Evolutionary conservation across 2,113 vertebrate genomes (phyloP).

Genomic region (Chamaea fasciata): DNA sequence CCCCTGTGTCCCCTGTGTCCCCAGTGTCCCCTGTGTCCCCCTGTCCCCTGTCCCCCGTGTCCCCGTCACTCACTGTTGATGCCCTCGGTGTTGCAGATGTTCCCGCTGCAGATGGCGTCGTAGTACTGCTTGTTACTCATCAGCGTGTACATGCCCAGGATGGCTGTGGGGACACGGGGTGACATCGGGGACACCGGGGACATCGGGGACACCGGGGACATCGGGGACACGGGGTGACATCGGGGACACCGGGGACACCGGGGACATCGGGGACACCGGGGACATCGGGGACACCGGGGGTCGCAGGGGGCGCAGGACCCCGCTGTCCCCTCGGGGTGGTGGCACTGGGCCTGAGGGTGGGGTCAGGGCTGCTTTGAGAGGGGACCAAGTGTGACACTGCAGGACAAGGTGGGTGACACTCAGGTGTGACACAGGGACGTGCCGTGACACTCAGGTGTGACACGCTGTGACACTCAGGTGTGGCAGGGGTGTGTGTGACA

Average conservation of each 20-base stretch:
- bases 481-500: background rate
- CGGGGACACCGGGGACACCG: too few species aligned
- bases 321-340: too few species aligned
- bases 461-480: background rate
- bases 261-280: too few species aligned
- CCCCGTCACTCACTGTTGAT: constrained; percentile 87
- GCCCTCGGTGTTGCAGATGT: constrained; percentile 91
- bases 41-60: constrained; percentile 6
- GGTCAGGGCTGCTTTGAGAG: too few species aligned
- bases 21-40: too few species aligned
- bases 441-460: too few species aligned
- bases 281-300: background rate
- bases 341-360: background rate
- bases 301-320: background rate
- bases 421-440: too few species aligned
- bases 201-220: too few species aligned
- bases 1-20: too few species aligned
- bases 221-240: too few species aligned
- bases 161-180: constrained; percentile 11
- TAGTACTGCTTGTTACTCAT: constrained; percentile 99
- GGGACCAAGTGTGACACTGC: too few species aligned
- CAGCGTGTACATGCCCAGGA: constrained; percentile 96
- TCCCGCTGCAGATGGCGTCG: constrained; percentile 87
- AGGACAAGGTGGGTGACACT: too few species aligned
- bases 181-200: background rate